Percentiles rank a stretch among this genome's conserved stretches.
These are phyloP conservation scores for Teleopsis dalmanni DNA, from an alignment of 1,140 invertebrate species.

Conservation along the genomic window DNA sequence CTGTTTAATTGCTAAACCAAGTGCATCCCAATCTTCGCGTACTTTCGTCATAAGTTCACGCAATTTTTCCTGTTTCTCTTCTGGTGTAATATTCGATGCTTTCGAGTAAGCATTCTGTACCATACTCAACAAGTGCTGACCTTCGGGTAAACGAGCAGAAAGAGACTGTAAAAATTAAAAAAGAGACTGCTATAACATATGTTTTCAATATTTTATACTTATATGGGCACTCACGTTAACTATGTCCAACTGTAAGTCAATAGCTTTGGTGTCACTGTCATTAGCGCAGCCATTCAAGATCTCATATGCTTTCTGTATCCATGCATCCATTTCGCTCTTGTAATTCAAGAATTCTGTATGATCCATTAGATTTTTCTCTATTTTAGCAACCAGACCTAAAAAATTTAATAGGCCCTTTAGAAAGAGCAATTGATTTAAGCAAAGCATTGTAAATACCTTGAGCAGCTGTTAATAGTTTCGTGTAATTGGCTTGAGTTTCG, in stretches of 20 bases:
- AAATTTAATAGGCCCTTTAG: background rate
- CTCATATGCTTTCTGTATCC: constrained; percentile 69
- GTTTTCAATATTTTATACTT: background rate
- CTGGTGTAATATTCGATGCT: constrained; percentile 70
- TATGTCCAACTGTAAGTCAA: constrained; percentile 79
- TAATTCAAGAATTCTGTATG: constrained; percentile 82
- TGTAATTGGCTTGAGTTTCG: constrained; percentile 72
- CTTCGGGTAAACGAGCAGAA: constrained; percentile 70
- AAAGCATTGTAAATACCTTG: constrained; percentile 47
- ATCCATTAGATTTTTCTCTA: constrained; percentile 82
- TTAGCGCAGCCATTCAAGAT: constrained; percentile 74
- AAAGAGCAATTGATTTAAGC: background rate
- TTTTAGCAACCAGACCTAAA: constrained; percentile 62
- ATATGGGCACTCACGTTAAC: constrained; percentile 47
- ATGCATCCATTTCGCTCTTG: constrained; percentile 71
- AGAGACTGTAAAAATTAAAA: constrained; percentile 46
- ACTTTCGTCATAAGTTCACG: constrained; percentile 66
- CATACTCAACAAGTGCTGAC: constrained; percentile 72
- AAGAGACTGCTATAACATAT: background rate
- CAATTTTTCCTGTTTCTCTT: constrained; percentile 70
- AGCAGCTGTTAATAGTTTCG: constrained; percentile 63
- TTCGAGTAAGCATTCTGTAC: constrained; percentile 78
- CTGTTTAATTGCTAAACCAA: constrained; percentile 73
- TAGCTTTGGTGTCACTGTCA: constrained; percentile 66
- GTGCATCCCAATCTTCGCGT: constrained; percentile 72